phyloP scores from a whole-genome alignment of 1,140 invertebrate genomes.

The Notospermus geniculatus region DNA sequence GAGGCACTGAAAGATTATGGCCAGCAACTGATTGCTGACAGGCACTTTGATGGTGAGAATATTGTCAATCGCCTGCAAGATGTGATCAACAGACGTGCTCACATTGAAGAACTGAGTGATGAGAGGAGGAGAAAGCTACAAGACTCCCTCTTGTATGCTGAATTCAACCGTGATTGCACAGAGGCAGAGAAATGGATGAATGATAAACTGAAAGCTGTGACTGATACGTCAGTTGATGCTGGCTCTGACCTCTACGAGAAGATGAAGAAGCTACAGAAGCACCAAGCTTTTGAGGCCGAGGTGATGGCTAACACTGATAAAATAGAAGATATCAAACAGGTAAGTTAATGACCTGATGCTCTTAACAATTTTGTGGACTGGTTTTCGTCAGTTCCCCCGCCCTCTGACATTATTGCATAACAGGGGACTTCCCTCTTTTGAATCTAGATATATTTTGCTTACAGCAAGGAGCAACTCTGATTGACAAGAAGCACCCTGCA shows the following conservation, averaged over 20 bases:
- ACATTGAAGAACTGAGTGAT: slow-evolving; percentile 65
- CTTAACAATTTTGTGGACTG: not conserved
- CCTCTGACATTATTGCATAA: not conserved
- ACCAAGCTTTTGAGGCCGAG: slow-evolving; percentile 96
- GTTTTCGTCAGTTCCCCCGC: not conserved
- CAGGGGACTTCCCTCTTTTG: too few relatives aligned
- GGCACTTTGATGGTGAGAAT: slow-evolving; percentile 53
- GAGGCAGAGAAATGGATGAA: slow-evolving; percentile 84
- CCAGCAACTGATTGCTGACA: slow-evolving; percentile 41
- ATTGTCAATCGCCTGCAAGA: slow-evolving; percentile 38
- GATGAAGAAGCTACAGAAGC: slow-evolving; percentile 96
- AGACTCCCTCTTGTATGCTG: slow-evolving; percentile 80
- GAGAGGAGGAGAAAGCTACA: slow-evolving; percentile 63
- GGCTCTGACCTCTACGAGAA: slow-evolving; percentile 92
- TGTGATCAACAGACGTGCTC: slow-evolving; percentile 61
- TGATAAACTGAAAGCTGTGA: slow-evolving; percentile 87
- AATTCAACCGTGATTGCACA: slow-evolving; percentile 85
- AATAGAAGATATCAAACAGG: slow-evolving; percentile 78
- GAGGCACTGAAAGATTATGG: slow-evolving; percentile 63
- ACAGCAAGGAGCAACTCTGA: slow-evolving; percentile 57
- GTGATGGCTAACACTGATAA: slow-evolving; percentile 82
- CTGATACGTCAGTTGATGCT: slow-evolving; percentile 85
- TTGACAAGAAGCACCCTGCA: slow-evolving; percentile 58
- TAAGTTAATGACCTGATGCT: slow-evolving; percentile 30
- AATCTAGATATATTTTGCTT: slow-evolving; percentile 10